A percentile compares a stretch with the other conserved stretches of the same genome.
These are phyloP conservation scores for Diogma glabrata DNA, from an alignment of 2,888 invertebrate genomes.

Conservation along the genomic window DNA sequence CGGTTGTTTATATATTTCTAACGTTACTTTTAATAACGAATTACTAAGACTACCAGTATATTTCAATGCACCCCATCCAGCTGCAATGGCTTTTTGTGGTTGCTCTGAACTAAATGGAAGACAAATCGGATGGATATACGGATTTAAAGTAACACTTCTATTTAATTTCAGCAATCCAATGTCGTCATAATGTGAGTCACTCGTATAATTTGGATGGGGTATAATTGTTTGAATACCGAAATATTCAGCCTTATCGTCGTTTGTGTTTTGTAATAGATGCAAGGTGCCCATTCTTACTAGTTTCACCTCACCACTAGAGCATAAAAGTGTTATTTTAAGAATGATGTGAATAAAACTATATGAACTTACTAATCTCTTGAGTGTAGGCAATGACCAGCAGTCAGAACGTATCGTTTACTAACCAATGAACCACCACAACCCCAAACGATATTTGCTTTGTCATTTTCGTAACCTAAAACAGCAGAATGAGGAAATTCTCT, in stretches of 20 bases:
- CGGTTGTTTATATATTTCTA: constrained; percentile 1
- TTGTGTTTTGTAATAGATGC: background rate
- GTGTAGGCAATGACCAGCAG: too few relatives aligned
- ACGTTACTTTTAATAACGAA: background rate
- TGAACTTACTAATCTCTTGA: too few relatives aligned
- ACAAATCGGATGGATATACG: constrained; percentile 35
- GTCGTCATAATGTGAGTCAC: constrained; percentile 9
- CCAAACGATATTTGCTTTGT: too few relatives aligned
- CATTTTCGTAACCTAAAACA: too few relatives aligned
- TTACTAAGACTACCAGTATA: background rate
- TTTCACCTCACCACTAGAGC: background rate
- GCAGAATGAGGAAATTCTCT: too few relatives aligned
- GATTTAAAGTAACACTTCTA: background rate
- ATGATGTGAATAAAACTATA: too few relatives aligned
- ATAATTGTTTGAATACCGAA: background rate
- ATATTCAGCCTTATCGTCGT: background rate
- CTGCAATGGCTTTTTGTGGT: constrained; percentile 30
- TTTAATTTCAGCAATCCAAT: constrained; percentile 12
- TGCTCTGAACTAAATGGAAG: constrained; percentile 20
- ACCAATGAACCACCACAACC: too few relatives aligned
- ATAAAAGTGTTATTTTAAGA: too few relatives aligned
- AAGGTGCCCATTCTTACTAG: background rate
- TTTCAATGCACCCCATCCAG: constrained; percentile 39
- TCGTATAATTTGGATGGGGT: background rate
- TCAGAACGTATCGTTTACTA: too few relatives aligned